Base-by-base conservation (phyloP, 2,888 invertebrate species). In the Eledone cirrhosa region DNA sequence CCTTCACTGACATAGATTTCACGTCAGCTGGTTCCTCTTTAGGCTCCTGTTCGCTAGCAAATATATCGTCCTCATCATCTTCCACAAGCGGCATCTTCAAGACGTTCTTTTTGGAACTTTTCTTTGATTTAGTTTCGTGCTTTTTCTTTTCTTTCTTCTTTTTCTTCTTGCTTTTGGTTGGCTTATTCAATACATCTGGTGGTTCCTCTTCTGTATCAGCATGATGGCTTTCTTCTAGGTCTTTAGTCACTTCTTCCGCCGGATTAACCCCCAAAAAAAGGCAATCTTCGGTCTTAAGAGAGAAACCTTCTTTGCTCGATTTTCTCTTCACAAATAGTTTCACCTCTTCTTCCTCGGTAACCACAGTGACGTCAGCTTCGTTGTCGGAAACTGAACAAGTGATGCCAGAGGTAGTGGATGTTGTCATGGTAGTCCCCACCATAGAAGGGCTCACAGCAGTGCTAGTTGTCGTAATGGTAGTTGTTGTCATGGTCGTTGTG, bases 91-190 rank as follows among this genome's bases (percentile, higher is more conserved):
- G 41, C 31, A 72, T 77, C 29, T 77, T 77, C 48, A 65, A 22
- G 29, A 77, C 33, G 7, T 77, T 72, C n/a, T 72, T 72, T 29
- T 72, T 72, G 7, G 72, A 72, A 72, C 72, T 72, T 47, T 76
- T 63, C 48, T 78, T 81, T 16, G 72, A 41, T 41, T 31, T 77
- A 47, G 77, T 79, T 11, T 78, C 78, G 31, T 82, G 80, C 8
- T 78, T 78, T 47, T 78, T 77, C 48, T 80, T 81, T 74, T 79
- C 81, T 74, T 82, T 78, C 16, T 77, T 78, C 41, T 82, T 80
- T 67, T 83, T 82, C 33, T 81, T 82, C 65, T 82, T 82, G 63
- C 81, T 59, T 79, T 83, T 81, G 78, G 84, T 77, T 48, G 81
- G 79, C 82, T 82, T 78, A 81, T 82, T n/a, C 67, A 74, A 76